These are phyloP conservation scores for Porites divaricata DNA, from an alignment of 92 coral and sea anemone species.

Conservation along the genomic window DNA sequence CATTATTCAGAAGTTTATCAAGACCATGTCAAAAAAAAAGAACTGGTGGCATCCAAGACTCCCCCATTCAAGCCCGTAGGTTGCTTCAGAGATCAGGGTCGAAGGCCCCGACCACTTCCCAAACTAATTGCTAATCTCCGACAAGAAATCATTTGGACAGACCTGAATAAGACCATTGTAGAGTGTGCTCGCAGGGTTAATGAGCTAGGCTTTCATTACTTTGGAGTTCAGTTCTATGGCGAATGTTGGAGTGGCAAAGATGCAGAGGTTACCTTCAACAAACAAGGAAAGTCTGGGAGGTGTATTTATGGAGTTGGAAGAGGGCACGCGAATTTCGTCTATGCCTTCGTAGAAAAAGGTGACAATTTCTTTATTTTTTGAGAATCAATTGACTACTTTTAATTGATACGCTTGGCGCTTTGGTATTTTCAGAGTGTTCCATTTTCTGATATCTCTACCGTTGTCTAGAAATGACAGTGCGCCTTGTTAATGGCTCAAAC, in stretches of 20 bases:
- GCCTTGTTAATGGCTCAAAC: slow-evolving; percentile 11
- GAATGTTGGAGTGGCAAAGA: slow-evolving; percentile 82
- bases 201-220: slow-evolving; percentile 53
- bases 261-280: slow-evolving; percentile 54
- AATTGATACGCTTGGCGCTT: background rate
- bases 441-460: background rate
- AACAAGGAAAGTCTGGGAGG: slow-evolving; percentile 57
- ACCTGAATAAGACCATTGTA: slow-evolving; percentile 59
- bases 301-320: slow-evolving; percentile 71
- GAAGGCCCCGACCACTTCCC: slow-evolving; percentile 58
- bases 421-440: background rate
- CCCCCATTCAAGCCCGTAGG: slow-evolving; percentile 51
- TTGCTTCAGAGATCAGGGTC: slow-evolving; percentile 62
- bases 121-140: slow-evolving; percentile 68
- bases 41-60: background rate
- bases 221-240: slow-evolving; percentile 80
- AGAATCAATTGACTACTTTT: background rate
- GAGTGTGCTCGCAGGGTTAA: slow-evolving; percentile 68
- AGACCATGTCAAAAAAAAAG: background rate
- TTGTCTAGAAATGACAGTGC: slow-evolving; percentile 5
- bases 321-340: slow-evolving; percentile 61
- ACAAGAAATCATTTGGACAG: slow-evolving; percentile 64
- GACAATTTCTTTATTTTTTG: background rate
- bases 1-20: background rate
- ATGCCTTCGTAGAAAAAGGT: slow-evolving; percentile 59